Evolutionary conservation across 2,797 vertebrate genomes (phyloP), one percentile per base, ranked within the genome.

Genomic region (Moxostoma hubbsi): DNA sequence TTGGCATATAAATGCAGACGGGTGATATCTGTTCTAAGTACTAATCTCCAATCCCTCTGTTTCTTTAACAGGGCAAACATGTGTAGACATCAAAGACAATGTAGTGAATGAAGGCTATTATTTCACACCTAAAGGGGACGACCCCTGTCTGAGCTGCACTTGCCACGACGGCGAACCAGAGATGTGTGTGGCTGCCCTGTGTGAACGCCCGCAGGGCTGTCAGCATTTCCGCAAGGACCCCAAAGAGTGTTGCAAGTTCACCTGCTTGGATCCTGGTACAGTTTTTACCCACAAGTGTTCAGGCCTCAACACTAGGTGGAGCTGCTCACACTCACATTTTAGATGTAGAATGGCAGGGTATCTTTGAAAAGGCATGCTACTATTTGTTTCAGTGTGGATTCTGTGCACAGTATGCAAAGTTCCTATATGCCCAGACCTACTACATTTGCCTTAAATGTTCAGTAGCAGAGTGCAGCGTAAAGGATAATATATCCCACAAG

Each of bases 241-340:
- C 2, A 97, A 97, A 88, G 97, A 99, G 86, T 99, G 98, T 93
- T 99, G 98, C 96, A 99, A 97, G 86, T 99, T 99, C 86, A 98
- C 96, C 54, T 99, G 98, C 75, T 92, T 98, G 57, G 98, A 99
- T 89, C 95, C 96, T 90, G 98, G 98, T 98, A 91, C 89, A 85
- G 16, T 43, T 36, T 36, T 36, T 36, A 36, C 36, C 36, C 36
- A 36, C 36, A 36, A 36, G 36, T 65, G 11, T 3, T 9, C 8
- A 47, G 0, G 6, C 10, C 45, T 69, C 6, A 50, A 61, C 85
- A 87, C 82, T 80, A 80, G 68, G 11, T 61, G 76, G 70, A 10
- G 78, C 82, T 68, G 18, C 45, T 77, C 7, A 36, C 36, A 4
- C 36, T 36, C 36, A 36, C 36, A 36, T 36, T 36, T 3, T 36